Evolutionary conservation across 2,113 vertebrate species (phyloP), one percentile per base, ranked within the genome.

Genomic region (Tringa solitaria): DNA sequence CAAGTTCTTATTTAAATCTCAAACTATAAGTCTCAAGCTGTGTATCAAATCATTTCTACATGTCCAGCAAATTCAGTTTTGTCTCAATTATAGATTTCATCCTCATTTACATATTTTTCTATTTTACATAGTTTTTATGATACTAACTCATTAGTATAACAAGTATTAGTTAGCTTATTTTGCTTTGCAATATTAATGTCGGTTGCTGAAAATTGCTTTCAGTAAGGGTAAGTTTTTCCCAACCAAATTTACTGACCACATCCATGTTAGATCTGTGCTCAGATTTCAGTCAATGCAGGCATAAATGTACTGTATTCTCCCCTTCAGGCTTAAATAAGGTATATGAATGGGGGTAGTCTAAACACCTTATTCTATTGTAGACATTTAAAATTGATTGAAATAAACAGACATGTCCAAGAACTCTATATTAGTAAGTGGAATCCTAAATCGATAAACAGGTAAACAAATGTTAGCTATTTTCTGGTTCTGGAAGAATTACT

Each of bases 1-100:
- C 53, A 79, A 67, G 48, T 89, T 84, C n/a, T 94, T 95, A 87
- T 59, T 95, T 96, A 94, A 96, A 57, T 96, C 39, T 95, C 69
- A 64, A 93, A 78, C 76, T 91, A 11, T 63, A 81, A 81, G 23
- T 90, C 43, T 90, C 76, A 85, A 79, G 45, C 88, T 92, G 85
- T 93, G 88, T 50, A 64, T 68, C 7, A 75, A 75, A 94, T 81
- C 0, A 35, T 67, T 81, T 82, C 70, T 94, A 39, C 53, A n/a
- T 78, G 77, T 93, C 61, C 89, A 95, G 46, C 84, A 92, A 91
- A 78, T 91, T 87, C 30, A 93, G 0, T 89, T 96, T 87, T 82
- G 69, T 77, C 48, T 89, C 48, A 72, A 84, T 56, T 87, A 41
- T n/a, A 67, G 43, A 79, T 75, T 90, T 89, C 27, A 57, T 89